Evolutionary conservation across 2,113 vertebrate genomes (phyloP).

Genomic region (Platichthys flesus): DNA sequence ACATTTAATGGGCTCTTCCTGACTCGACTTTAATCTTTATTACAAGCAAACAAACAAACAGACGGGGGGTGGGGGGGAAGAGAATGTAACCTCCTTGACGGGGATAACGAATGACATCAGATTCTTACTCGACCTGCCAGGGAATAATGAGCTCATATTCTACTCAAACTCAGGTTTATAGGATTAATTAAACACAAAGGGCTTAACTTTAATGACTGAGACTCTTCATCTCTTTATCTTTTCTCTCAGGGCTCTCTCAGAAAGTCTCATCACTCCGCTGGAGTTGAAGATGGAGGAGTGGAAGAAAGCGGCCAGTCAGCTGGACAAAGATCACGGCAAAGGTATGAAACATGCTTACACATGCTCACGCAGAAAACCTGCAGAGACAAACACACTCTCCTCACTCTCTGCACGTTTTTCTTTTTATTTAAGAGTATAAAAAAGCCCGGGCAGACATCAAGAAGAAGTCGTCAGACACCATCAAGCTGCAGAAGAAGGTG

Average conservation of each 20-base stretch:
- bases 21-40: no score
- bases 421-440: conserved; percentile 81
- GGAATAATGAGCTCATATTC: neutral
- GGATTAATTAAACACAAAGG: neutral
- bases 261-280: conserved; percentile 83
- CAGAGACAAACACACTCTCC: neutral
- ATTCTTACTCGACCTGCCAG: neutral
- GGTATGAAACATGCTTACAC: conserved; percentile 62
- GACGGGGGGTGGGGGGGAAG: no score
- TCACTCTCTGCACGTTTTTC: neutral
- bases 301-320: conserved; percentile 85
- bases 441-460: conserved; percentile 86
- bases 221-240: neutral
- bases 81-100: no score
- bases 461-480: conserved; percentile 88
- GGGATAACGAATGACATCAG: neutral
- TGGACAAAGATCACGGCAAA: conserved; percentile 89
- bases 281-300: conserved; percentile 87
- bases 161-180: neutral
- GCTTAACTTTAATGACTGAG: neutral
- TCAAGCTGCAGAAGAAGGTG: conserved; percentile 89
- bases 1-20: no score
- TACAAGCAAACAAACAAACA: no score
- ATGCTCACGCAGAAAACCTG: neutral
- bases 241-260: conserved; percentile 81